Evolutionary conservation across 2,797 vertebrate species (phyloP).

Genomic region (Enteromius anoplus): DNA sequence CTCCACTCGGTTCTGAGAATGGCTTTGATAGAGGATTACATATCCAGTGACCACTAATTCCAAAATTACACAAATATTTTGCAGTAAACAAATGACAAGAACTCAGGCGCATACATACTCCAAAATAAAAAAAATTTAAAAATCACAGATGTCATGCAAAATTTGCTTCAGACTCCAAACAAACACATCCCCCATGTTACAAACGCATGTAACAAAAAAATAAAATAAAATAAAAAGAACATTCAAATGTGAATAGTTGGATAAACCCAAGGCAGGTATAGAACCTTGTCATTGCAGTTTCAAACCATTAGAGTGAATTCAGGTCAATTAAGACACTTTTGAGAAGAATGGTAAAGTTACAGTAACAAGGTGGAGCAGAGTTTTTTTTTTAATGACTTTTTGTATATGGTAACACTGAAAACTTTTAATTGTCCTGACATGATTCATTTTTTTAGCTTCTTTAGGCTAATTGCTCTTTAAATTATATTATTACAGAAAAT

Average conservation of each 20-base stretch:
- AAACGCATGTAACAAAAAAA: not conserved
- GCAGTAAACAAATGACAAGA: slow-evolving; percentile 31
- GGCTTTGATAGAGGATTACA: slow-evolving; percentile 34
- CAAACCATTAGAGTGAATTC: not conserved
- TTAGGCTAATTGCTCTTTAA: not conserved
- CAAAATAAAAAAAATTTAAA: not conserved
- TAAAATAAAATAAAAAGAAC: not conserved
- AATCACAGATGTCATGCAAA: not conserved
- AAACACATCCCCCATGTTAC: not conserved
- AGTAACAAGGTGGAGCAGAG: not conserved
- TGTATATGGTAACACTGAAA: not conserved
- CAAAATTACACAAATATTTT: slow-evolving; percentile 35
- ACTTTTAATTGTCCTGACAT: not conserved
- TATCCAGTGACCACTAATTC: slow-evolving; percentile 46
- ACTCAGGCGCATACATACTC: not conserved
- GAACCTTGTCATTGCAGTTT: not conserved
- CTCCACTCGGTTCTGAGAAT: slow-evolving; percentile 20
- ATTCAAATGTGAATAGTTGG: not conserved
- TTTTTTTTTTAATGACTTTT: no score
- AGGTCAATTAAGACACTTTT: not conserved
- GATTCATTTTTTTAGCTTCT: not conserved
- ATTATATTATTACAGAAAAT: not conserved
- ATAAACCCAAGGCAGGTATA: no score
- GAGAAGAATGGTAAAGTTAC: not conserved
- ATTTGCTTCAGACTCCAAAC: not conserved